Evolutionary conservation across 2,797 vertebrate species (phyloP), one percentile per base, ranked within the genome.

Genomic region (Manis javanica): DNA sequence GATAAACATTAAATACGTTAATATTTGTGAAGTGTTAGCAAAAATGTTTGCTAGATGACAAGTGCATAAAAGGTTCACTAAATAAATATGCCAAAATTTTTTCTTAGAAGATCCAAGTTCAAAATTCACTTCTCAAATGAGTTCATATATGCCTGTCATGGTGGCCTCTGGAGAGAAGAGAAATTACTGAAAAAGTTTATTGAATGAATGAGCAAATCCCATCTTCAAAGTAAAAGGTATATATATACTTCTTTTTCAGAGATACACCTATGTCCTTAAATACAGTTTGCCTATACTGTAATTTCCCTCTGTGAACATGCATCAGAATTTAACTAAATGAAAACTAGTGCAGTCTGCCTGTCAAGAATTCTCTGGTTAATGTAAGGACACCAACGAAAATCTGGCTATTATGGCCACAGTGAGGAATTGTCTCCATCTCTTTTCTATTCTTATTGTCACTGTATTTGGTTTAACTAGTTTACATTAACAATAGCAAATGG

Each of bases 1-100:
- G 74, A 59, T 26, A 66, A 88, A 95, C n/a, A 29, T 88, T 81
- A 95, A 89, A 87, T 64, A 91, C 49, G 53, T 63, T 96, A 81
- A 87, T 46, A 71, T 84, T 78, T 74, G 66, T 83, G 37, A 87
- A 59, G 51, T 75, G 3, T n/a, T 75, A 82, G 10, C 11, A 91
- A 24, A 16, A 84, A 24, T 83, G 15, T 93, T 61, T 87, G 86
- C 39, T 13, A 95, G 29, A 87, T 49, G 31, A 87, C 49, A 85
- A 85, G 74, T 78, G 79, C 21, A 61, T n/a, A 91, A 94, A 68
- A 74, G 39, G 18, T 4, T 4, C 18, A 78, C 66, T 87, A 91
- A 93, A 68, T 72, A 57, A 93, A 82, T 61, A 72, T 63, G 49
- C 39, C 88, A 85, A 91, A 75, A 31, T 37, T 87, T 90, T 96